Base-by-base conservation (phyloP, 1,140 invertebrate genomes). In the Psix sp. region DNA sequence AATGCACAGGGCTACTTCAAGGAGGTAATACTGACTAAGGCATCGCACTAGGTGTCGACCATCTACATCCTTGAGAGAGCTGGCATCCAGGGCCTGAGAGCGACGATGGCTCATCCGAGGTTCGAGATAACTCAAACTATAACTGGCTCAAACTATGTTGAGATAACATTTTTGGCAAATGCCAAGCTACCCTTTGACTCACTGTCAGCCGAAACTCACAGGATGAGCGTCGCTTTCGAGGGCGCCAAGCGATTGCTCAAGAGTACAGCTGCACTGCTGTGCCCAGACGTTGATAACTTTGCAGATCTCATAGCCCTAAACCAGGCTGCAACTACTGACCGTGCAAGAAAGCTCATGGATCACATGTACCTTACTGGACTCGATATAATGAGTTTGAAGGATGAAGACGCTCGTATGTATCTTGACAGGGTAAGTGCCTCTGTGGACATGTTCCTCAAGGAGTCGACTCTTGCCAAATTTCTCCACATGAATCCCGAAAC, bases 181-280 rank as follows among this genome's bases (percentile, higher is more conserved):
- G 29, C 43, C 4, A 14, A 33, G 24, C 29, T 46, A 5, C 21
- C 21, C 15, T 46, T 29, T n/a, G 3, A 29, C 2, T 46, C 43
- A 5, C 2, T 46, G n/a, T 24, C 43, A 3, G 43, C 43, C 5
- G 43, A 24, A 14, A 46, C 43, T 1, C 43, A 46, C n/a, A 24
- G 43, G 43, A 14, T 15, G 5, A 24, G 14, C 1, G 24, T 46
- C 10, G 43, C 21, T 9, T 26, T 29, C 6, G 43, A 46, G 18
- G 43, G 13, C 7, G 20, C 43, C 1, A 46, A 46, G 11, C 26
- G 21, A 15, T 10, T 46, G 18, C 5, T 46, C 3, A 14, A 29
- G 24, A 10, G 5, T 1, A 14, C 3, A 9, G 11, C n/a, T 2
- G 10, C 4, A 5, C 14, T 3, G 3, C 2, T 29, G 2, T 46